phyloP scores from a whole-genome alignment of 2,797 vertebrate species.

The Coregonus sp. region DNA sequence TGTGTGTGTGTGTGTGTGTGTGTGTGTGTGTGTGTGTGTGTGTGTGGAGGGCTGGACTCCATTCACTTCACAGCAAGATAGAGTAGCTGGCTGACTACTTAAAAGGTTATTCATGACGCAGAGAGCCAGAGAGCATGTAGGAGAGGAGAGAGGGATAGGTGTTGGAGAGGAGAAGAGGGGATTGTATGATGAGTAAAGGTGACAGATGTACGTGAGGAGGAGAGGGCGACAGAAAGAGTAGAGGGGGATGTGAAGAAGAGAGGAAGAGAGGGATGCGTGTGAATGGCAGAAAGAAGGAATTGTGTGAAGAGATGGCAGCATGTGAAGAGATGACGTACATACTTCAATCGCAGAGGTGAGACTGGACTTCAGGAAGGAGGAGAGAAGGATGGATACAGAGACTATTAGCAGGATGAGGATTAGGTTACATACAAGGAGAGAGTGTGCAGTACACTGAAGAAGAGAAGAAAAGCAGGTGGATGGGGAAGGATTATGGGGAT shows the following conservation, averaged over 20 bases:
- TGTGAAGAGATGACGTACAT: too few species aligned
- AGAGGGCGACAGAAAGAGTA: slow-evolving; percentile 19
- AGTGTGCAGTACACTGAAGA: too few species aligned
- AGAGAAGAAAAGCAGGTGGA: not conserved
- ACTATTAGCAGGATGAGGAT: not conserved
- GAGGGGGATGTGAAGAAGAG: slow-evolving; percentile 11
- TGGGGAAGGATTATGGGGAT: too few species aligned
- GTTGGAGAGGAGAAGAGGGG: slow-evolving; percentile 8
- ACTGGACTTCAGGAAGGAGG: not conserved
- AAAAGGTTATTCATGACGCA: slow-evolving; percentile 9
- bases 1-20: slow-evolving; percentile 4
- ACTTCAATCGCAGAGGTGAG: too few species aligned
- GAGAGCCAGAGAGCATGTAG: slow-evolving; percentile 26
- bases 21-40: slow-evolving; percentile 15
- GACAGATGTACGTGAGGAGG: slow-evolving; percentile 22
- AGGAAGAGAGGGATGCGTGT: not conserved
- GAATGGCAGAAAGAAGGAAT: not conserved
- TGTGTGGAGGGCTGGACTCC: slow-evolving; percentile 54
- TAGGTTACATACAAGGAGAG: slow-evolving; percentile 17
- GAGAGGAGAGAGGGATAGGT: slow-evolving; percentile 34
- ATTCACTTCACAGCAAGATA: slow-evolving; percentile 43
- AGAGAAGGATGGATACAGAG: not conserved
- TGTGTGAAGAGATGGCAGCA: too few species aligned
- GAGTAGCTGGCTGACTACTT: slow-evolving; percentile 26
- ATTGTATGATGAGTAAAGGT: slow-evolving; percentile 18